A percentile compares a stretch with the other conserved stretches of the same genome.
These are phyloP conservation scores for Amphipyra tragopoginis DNA, from an alignment of 2,888 invertebrate species.

Conservation along the genomic window DNA sequence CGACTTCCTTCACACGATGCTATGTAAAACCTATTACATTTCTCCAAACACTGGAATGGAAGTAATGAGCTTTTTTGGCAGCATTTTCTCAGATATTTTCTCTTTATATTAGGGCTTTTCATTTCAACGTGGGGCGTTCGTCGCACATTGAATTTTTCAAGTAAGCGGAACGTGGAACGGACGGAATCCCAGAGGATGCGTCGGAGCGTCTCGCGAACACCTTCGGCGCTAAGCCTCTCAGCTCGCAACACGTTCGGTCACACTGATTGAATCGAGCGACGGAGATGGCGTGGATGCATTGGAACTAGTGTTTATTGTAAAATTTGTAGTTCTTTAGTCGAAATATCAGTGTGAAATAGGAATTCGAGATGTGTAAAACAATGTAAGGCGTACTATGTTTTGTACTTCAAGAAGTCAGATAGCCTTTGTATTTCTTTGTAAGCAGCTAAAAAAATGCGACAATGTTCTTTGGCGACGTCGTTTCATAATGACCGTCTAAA, in stretches of 20 bases:
- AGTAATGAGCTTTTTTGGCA: slow-evolving; percentile 58
- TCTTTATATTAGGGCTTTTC: slow-evolving; percentile 57
- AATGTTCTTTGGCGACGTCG: background rate
- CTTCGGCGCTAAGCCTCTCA: slow-evolving; percentile 76
- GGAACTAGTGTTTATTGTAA: slow-evolving; percentile 6
- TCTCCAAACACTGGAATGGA: slow-evolving; percentile 40
- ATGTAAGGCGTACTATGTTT: too few relatives aligned
- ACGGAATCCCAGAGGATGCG: slow-evolving; percentile 81
- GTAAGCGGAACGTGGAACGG: slow-evolving; percentile 61
- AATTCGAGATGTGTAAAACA: too few relatives aligned
- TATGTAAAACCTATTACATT: slow-evolving; percentile 54
- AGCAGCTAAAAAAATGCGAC: too few relatives aligned
- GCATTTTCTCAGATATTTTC: slow-evolving; percentile 58
- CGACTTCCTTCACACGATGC: slow-evolving; percentile 48
- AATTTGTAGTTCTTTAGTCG: slow-evolving; percentile 4
- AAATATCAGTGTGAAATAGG: background rate
- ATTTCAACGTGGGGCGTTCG: slow-evolving; percentile 58
- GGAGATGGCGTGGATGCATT: slow-evolving; percentile 19
- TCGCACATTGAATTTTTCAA: slow-evolving; percentile 83
- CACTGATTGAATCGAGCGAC: slow-evolving; percentile 70
- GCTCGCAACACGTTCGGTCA: slow-evolving; percentile 59
- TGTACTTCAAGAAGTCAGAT: too few relatives aligned
- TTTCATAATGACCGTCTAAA: background rate
- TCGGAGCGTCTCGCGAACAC: slow-evolving; percentile 71
- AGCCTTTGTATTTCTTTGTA: too few relatives aligned